These are phyloP conservation scores for Nerophis ophidion DNA, from an alignment of 2,113 vertebrate species.

Conservation along the genomic window DNA sequence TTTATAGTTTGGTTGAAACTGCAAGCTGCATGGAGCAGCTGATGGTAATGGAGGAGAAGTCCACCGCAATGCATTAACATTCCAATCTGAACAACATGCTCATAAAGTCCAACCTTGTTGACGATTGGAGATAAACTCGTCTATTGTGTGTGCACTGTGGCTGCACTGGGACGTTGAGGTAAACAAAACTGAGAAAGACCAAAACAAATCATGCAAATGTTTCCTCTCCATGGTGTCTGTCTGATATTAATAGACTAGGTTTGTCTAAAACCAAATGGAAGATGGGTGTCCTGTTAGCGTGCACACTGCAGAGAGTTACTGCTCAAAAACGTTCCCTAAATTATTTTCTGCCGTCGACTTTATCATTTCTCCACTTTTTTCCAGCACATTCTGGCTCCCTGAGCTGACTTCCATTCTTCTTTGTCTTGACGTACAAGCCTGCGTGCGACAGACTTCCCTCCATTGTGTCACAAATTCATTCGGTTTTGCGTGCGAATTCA, in stretches of 20 bases:
- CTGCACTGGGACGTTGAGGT: conserved; percentile 28
- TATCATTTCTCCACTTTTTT: conserved; percentile 65
- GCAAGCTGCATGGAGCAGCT: background rate
- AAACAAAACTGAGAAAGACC: conserved; percentile 38
- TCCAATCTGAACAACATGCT: conserved; percentile 48
- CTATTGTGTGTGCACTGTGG: conserved; percentile 52
- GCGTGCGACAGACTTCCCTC: conserved; percentile 74
- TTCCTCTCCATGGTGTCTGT: no score
- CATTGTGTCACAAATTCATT: conserved; percentile 71
- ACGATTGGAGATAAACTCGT: conserved; percentile 48
- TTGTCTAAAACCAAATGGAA: conserved; percentile 36
- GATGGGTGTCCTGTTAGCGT: conserved; percentile 44
- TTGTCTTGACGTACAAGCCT: conserved; percentile 50
- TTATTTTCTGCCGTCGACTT: conserved; percentile 36
- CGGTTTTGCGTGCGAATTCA: conserved; percentile 45
- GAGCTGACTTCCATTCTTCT: conserved; percentile 64
- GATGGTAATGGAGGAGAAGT: conserved; percentile 29
- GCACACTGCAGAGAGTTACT: conserved; percentile 46
- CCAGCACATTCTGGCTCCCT: conserved; percentile 48
- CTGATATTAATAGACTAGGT: background rate
- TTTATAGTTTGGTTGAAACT: background rate
- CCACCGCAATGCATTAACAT: conserved; percentile 59
- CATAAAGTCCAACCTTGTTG: conserved; percentile 57
- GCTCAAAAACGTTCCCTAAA: conserved; percentile 54
- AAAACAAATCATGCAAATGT: conserved; percentile 30